Evolutionary conservation across 2,113 vertebrate species (phyloP), one percentile per base, ranked within the genome.

Genomic region (Mus musculus): DNA sequence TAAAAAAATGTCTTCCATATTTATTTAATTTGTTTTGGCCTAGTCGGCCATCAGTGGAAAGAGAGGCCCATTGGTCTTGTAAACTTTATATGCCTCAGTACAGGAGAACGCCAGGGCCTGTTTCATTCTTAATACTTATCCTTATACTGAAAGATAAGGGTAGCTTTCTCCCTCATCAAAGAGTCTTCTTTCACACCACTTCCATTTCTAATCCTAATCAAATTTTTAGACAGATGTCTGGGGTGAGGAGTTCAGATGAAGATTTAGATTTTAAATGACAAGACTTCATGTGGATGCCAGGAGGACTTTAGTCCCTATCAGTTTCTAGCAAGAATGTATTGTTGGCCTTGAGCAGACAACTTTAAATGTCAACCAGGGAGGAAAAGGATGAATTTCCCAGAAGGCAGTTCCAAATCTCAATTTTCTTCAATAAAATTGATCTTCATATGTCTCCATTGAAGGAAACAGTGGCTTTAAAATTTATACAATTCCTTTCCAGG

Each of bases 401-500:
- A 95, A 96, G 77, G 93, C 87, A 92, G 81, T 96, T 81, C 65
- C 80, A 94, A 94, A 96, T 96, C 91, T 97, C 84, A 95, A 90
- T 93, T 94, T 94, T 97, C 65, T 36, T 94, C 33, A 81, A 0
- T 76, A 75, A 1, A 6, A 90, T 52, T 88, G 78, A 81, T 91
- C 71, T 96, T 93, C 28, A 90, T 96, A 80, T 0, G 12, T n/a
- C 49, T 95, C 85, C 8, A 22, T 5, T 80, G 88, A 90, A 93
- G 89, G 97, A 93, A 96, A 95, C 80, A 49, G 65, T 86, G 81
- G 46, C 26, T 96, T 97, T 96, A 90, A 90, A 96, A 86, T 81
- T 78, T 89, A 65, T 76, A 56, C 90, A 95, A 95, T 97, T 96
- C 46, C 71, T 95, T 63, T 93, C 28, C 81, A 63, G 39, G 39